These are phyloP conservation scores for Trichopoda pennipes DNA, from an alignment of 2,888 invertebrate species.

Conservation along the genomic window DNA sequence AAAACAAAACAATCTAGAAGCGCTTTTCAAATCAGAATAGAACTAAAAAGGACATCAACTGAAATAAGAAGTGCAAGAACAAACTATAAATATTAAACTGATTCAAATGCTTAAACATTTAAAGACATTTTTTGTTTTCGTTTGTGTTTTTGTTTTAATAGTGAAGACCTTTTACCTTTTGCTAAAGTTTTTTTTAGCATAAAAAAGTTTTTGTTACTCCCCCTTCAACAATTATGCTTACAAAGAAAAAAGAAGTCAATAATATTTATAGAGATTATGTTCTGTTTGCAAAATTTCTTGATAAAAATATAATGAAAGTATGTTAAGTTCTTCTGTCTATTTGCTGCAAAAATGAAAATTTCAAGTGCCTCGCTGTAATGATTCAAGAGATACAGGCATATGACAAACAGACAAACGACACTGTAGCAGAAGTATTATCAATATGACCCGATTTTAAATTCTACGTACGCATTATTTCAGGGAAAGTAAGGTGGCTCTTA, in stretches of 20 bases:
- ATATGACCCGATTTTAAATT: too few relatives aligned
- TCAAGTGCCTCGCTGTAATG: too few relatives aligned
- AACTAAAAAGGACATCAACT: neutral
- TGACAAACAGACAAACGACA: too few relatives aligned
- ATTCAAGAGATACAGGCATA: too few relatives aligned
- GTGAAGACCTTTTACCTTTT: conserved; percentile 48
- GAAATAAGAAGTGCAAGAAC: neutral
- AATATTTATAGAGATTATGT: conserved; percentile 34
- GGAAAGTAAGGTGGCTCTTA: too few relatives aligned
- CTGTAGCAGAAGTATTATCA: too few relatives aligned
- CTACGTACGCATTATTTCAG: too few relatives aligned
- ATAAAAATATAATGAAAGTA: neutral
- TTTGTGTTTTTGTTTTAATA: neutral
- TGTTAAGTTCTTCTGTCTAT: neutral
- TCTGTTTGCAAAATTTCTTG: neutral
- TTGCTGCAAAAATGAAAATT: neutral
- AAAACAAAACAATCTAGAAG: neutral
- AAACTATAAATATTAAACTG: neutral
- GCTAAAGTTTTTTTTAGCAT: neutral
- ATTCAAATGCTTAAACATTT: neutral
- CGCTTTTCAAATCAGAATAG: neutral
- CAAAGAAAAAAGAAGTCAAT: conserved; percentile 8
- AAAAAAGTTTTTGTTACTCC: conserved; percentile 10
- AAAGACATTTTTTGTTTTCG: neutral
- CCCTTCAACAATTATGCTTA: neutral